phyloP scores from a whole-genome alignment of 2,113 vertebrate species.

The Chrysochloris asiatica region DNA sequence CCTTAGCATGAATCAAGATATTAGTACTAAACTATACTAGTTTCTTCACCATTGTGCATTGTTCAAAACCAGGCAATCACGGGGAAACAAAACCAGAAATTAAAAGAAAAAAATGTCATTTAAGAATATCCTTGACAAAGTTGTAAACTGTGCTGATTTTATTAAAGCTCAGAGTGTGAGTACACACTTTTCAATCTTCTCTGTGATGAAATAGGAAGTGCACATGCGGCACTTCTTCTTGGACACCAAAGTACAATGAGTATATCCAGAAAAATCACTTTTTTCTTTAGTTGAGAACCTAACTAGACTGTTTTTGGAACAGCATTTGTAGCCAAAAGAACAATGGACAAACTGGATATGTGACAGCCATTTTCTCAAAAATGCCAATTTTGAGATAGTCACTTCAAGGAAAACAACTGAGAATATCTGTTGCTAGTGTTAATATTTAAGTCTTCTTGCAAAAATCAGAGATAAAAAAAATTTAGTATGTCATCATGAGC shows the following conservation, averaged over 20 bases:
- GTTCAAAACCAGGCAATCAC: background rate
- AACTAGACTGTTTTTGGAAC: background rate
- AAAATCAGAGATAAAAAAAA: conserved; percentile 29
- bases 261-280: background rate
- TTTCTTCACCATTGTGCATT: background rate
- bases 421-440: background rate
- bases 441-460: conserved; percentile 26
- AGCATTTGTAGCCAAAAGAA: conserved; percentile 5
- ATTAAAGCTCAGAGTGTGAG: background rate
- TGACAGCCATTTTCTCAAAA: conserved; percentile 12
- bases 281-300: background rate
- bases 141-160: background rate
- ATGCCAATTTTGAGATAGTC: background rate
- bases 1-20: background rate
- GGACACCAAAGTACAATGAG: background rate
- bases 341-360: background rate
- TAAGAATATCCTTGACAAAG: background rate
- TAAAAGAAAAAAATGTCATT: background rate
- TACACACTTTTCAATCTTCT: background rate
- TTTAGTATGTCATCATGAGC: too few relatives aligned
- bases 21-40: background rate
- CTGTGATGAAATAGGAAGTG: background rate
- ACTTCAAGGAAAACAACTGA: too few relatives aligned
- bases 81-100: background rate
- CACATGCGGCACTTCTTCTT: background rate